phyloP scores from a whole-genome alignment of 2,888 invertebrate species.

The Oxyscelio sp. region DNA sequence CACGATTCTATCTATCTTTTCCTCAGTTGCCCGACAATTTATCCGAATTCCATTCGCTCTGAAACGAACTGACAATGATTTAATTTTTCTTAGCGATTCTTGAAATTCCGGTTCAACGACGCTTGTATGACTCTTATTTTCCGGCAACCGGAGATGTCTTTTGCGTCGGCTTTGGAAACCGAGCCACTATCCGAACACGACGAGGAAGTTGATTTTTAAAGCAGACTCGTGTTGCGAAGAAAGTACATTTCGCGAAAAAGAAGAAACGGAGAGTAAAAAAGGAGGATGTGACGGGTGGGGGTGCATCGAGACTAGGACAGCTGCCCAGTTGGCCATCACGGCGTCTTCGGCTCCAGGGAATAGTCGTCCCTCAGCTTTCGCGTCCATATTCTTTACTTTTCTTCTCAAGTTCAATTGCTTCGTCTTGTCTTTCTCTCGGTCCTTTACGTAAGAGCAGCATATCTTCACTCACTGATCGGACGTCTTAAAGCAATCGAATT shows the following conservation, averaged over 20 bases:
- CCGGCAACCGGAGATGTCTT: not conserved
- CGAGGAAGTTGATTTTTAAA: slow-evolving; percentile 80
- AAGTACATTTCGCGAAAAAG: slow-evolving; percentile 46
- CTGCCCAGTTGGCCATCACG: slow-evolving; percentile 84
- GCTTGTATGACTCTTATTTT: slow-evolving; percentile 1
- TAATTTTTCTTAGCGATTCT: not conserved
- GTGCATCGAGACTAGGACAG: slow-evolving; percentile 83
- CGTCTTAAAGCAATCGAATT: too few species aligned
- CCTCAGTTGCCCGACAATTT: slow-evolving; percentile 34
- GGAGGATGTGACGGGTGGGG: slow-evolving; percentile 45
- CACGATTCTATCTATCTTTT: slow-evolving; percentile 39
- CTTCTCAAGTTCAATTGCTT: too few species aligned
- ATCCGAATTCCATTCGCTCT: not conserved
- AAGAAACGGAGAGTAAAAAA: slow-evolving; percentile 66
- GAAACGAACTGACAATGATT: slow-evolving; percentile 2
- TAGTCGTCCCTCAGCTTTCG: slow-evolving; percentile 74
- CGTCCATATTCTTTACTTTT: too few species aligned
- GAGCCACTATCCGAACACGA: slow-evolving; percentile 17
- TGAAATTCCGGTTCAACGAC: not conserved
- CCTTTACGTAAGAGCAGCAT: too few species aligned
- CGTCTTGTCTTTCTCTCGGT: too few species aligned
- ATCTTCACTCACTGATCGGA: too few species aligned
- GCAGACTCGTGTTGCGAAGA: slow-evolving; percentile 76
- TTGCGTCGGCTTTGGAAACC: slow-evolving; percentile 33
- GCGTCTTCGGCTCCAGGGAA: slow-evolving; percentile 83